A percentile compares a stretch with the other conserved stretches of the same genome.
Conservation (phyloP, 1,140 invertebrate genomes). For the Tribolium castaneum region DNA sequence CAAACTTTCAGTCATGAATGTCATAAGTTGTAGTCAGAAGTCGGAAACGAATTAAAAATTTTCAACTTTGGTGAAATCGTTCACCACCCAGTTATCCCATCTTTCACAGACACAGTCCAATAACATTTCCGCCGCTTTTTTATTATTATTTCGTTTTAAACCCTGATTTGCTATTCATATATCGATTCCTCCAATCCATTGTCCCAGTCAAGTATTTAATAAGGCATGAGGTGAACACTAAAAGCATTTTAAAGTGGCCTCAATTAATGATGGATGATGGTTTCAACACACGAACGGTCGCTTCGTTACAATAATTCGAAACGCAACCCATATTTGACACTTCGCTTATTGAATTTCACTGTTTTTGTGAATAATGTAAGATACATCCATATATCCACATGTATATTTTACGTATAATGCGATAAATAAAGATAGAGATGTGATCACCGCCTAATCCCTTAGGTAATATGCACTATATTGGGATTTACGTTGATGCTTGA, state of each 20-base stretch:
- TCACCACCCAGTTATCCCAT: not conserved
- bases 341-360: constrained; percentile 31
- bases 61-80: not conserved
- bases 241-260: constrained; percentile 16
- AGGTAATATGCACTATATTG: no score
- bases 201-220: not conserved
- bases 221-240: not conserved
- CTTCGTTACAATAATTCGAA: constrained; percentile 30
- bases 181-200: not conserved
- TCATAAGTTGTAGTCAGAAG: not conserved
- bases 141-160: not conserved
- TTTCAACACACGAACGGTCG: constrained; percentile 7
- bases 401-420: not conserved
- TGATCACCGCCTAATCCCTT: not conserved
- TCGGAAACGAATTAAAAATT: not conserved
- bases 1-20: not conserved
- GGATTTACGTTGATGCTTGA: no score
- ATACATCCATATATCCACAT: not conserved
- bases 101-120: no score
- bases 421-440: not conserved
- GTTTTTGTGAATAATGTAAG: constrained; percentile 9
- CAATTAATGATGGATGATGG: constrained; percentile 32
- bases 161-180: not conserved
- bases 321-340: constrained; percentile 19
- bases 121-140: not conserved